Percentiles rank a stretch among this genome's conserved stretches.
phyloP scores from a whole-genome alignment of 1,140 invertebrate species.

The Drosophila takahashii region DNA sequence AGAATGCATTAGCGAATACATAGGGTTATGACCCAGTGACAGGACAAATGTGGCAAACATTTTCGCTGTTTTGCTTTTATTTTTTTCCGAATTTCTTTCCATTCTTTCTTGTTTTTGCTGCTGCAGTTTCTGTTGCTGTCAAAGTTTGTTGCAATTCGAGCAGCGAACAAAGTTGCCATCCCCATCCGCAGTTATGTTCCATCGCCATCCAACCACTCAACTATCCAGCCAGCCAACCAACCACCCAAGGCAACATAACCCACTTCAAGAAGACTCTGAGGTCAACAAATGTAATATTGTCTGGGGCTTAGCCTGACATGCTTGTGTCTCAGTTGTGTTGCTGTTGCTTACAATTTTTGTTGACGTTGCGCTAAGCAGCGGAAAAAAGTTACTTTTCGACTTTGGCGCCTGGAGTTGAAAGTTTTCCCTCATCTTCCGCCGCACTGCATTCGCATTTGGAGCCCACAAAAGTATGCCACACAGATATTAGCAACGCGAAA shows the following conservation, averaged over 20 bases:
- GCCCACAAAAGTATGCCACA: slow-evolving; percentile 45
- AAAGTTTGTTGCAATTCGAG: slow-evolving; percentile 54
- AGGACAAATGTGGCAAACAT: too few relatives aligned
- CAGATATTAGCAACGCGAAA: slow-evolving; percentile 14
- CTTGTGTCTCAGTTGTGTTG: slow-evolving; percentile 15
- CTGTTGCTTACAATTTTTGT: slow-evolving; percentile 51
- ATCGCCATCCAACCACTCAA: not conserved
- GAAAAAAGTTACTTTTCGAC: slow-evolving; percentile 62
- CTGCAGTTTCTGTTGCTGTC: slow-evolving; percentile 19
- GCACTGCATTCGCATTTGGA: slow-evolving; percentile 41
- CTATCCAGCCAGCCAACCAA: not conserved
- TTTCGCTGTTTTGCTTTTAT: not conserved
- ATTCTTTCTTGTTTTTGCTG: not conserved
- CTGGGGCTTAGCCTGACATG: slow-evolving; percentile 48
- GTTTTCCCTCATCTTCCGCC: slow-evolving; percentile 48
- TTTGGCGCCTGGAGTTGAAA: slow-evolving; percentile 57
- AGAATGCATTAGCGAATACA: too few relatives aligned
- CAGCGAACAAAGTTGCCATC: slow-evolving; percentile 45
- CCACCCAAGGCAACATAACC: slow-evolving; percentile 14
- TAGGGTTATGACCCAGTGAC: too few relatives aligned
- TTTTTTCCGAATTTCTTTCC: not conserved
- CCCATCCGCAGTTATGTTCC: not conserved
- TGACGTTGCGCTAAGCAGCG: slow-evolving; percentile 56
- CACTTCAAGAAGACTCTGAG: slow-evolving; percentile 36
- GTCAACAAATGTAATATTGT: slow-evolving; percentile 65